Evolutionary conservation across 1,140 invertebrate genomes (phyloP).

Genomic region (Pteromalus puparum): DNA sequence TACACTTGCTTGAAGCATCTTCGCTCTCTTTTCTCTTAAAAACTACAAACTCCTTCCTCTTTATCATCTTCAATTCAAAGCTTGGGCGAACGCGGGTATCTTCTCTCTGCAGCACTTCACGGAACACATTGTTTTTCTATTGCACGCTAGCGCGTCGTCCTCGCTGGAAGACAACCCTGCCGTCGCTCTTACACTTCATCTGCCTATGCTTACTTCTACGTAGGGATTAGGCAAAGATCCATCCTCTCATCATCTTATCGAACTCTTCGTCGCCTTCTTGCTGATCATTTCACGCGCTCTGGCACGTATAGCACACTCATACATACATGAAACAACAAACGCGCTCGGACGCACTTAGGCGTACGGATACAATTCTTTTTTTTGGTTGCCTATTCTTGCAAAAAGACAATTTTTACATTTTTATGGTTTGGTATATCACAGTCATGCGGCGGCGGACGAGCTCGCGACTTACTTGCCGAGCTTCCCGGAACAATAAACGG

Average conservation of each 20-base stretch:
- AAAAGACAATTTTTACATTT: constrained; percentile 55
- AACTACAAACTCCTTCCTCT: background rate
- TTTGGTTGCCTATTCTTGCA: constrained; percentile 51
- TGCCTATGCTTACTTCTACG: background rate
- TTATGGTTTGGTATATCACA: constrained; percentile 38
- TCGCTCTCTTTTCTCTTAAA: background rate
- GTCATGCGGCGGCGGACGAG: constrained; percentile 21
- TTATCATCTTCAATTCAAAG: background rate
- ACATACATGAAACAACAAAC: constrained; percentile 3
- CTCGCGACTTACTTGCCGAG: constrained; percentile 27
- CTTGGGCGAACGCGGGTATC: background rate
- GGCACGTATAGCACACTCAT: background rate
- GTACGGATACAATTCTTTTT: constrained; percentile 14
- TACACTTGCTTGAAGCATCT: background rate
- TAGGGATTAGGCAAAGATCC: constrained; percentile 40
- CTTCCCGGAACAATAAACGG: constrained; percentile 34
- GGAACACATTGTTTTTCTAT: constrained; percentile 32
- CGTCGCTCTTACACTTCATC: background rate
- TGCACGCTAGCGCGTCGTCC: constrained; percentile 35
- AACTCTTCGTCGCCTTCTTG: constrained; percentile 20
- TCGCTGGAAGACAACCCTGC: constrained; percentile 29
- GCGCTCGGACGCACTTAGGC: constrained; percentile 14
- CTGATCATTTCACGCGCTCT: background rate
- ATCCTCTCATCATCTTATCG: constrained; percentile 49
- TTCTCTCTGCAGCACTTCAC: constrained; percentile 5